Evolutionary conservation across 2,113 vertebrate species (phyloP), one percentile per base, ranked within the genome.

Genomic region (Strix aluco): DNA sequence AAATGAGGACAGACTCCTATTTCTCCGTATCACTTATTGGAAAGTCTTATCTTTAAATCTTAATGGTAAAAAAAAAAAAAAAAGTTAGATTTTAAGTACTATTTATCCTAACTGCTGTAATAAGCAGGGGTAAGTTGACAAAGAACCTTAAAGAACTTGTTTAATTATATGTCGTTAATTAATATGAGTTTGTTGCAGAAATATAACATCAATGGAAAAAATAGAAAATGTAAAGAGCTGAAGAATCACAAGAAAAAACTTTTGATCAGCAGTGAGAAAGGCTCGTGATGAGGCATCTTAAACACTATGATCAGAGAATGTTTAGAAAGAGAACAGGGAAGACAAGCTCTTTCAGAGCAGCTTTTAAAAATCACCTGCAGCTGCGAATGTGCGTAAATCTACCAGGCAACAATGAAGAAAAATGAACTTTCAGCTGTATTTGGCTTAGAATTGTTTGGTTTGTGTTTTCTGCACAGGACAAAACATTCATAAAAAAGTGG

Each of bases 11-110:
- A 29, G 54, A 11, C 54, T 88, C n/a, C 49, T 86, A 5, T 26
- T 32, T 38, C 75, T 92, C 75, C 10, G 2, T 80, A 51, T 54
- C 81, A 82, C 65, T 91, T 85, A 55, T 59, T 74, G 42, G 18
- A 63, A 93, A 70, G 34, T 55, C 90, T 96, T 73, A 6, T 47
- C 44, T 94, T 70, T 51, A 92, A 91, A 95, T 70, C 61, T 74
- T 32, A 66, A 22, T 4, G 12, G 71, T 71, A 26, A 75, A 88
- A 62, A 67, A 78, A 47, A 47, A n/a, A 11, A 5, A 19, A 11
- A 44, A 44, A 47, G 17, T 10, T 44, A 58, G 8, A 44, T 58
- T 90, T 94, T 19, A 51, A 40, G 22, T 30, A 42, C 46, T n/a
- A 21, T 75, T 91, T 73, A 42, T 67, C 63, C 42, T 77, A 19